Percentiles rank a stretch among this genome's conserved stretches.
Conservation (phyloP, 2,888 invertebrate species). For the Pherbina coryleti region DNA sequence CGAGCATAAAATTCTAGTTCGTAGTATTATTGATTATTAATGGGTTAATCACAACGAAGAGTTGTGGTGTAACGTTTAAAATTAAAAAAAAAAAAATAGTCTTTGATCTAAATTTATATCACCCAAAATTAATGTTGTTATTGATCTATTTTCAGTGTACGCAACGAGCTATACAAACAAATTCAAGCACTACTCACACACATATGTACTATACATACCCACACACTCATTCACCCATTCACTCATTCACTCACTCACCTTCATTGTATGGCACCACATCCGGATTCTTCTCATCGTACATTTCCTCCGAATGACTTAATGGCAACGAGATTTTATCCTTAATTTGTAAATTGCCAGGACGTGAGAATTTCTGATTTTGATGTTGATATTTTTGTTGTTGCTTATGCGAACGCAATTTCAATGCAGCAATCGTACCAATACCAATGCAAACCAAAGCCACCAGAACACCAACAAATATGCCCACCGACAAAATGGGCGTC, state of each 20-base stretch:
- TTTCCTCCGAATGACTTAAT: conserved; percentile 76
- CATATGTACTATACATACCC: too few species aligned
- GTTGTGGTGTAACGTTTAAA: too few species aligned
- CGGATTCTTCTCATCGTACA: conserved; percentile 90
- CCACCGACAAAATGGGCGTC: conserved; percentile 71
- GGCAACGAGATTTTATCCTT: conserved; percentile 79
- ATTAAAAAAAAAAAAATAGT: too few species aligned
- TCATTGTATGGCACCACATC: conserved; percentile 90
- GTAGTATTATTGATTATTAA: too few species aligned
- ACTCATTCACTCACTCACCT: conserved; percentile 72
- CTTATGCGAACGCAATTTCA: conserved; percentile 68
- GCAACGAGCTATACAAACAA: neutral
- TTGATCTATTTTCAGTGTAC: too few species aligned
- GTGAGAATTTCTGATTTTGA: conserved; percentile 71
- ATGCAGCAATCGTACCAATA: conserved; percentile 68
- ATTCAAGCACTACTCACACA: neutral
- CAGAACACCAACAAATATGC: conserved; percentile 69
- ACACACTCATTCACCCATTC: neutral
- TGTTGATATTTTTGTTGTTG: conserved; percentile 68
- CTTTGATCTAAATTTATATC: too few species aligned
- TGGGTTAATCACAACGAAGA: too few species aligned
- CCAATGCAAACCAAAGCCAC: conserved; percentile 69
- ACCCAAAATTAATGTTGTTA: too few species aligned
- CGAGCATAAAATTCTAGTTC: too few species aligned
- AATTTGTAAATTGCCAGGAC: conserved; percentile 75